Base-by-base conservation (phyloP, 1,140 invertebrate species). In the Cephus cinctus region DNA sequence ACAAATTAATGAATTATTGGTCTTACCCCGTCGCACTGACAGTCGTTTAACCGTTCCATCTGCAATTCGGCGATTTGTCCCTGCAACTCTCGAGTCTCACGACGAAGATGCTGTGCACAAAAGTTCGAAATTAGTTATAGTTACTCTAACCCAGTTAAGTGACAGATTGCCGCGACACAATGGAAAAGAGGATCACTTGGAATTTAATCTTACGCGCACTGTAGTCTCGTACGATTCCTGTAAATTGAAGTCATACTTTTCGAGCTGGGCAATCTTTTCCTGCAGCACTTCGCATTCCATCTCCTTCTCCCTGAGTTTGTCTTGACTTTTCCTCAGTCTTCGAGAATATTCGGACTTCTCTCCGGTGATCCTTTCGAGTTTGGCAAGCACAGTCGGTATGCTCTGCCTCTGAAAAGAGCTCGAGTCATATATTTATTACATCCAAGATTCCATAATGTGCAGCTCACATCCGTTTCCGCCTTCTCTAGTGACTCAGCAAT, bases 21-120 rank as follows among this genome's bases (percentile, higher is more conserved):
- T 21, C 12, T 21, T 14, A 50, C 39, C 3, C 5, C 18, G 19
- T 22, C 34, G n/a, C 18, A 34, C 12, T 23, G 2, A 31, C 21
- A 22, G 27, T 31, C 36, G n/a, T 30, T 35, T 21, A 36, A 51
- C 1, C 19, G 18, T 16, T 44, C 49, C 2, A 22, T 23, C 6
- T 57, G 48, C 4, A 59, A 21, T 16, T 52, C 54, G 4, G 20
- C 23, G 40, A 44, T 59, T 16, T 45, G 9, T 31, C 27, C 45
- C 44, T 50, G 38, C 14, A 62, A 34, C 21, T 54, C 52, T 19
- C 50, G 5, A 45, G 43, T 52, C 31, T 52, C 45, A 36, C 54
- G 55, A 16, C 47, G 20, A 2, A 55, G 25, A 38, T 50, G 27
- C 56, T 54, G 25, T 1, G n/a, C n/a, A n/a, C n/a, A n/a, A n/a